Conservation (phyloP, 2,113 vertebrate species). For the Rhipidura dahli region DNA sequence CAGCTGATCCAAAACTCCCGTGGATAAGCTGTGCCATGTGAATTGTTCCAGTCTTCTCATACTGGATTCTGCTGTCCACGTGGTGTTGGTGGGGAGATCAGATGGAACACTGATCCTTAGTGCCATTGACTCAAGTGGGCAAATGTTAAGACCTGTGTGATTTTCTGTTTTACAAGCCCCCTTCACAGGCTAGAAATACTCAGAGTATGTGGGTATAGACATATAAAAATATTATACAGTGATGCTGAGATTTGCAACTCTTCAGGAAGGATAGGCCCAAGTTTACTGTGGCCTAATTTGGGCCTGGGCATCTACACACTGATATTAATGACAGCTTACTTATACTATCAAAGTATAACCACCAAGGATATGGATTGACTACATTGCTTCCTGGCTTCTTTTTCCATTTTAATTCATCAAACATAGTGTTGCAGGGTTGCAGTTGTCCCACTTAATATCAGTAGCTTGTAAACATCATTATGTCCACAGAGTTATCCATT, state of each 20-base stretch:
- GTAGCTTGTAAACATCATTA: background rate
- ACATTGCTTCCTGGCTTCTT: background rate
- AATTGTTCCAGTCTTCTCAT: background rate
- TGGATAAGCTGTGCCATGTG: background rate
- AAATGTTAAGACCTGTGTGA: background rate
- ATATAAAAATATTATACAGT: background rate
- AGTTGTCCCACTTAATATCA: background rate
- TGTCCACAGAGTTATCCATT: background rate
- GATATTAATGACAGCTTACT: background rate
- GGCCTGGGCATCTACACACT: background rate
- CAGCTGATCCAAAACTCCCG: background rate
- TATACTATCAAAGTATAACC: background rate
- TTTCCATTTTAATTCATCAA: constrained; percentile 11
- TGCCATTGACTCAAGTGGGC: background rate
- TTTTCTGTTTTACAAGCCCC: background rate
- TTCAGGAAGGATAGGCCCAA: background rate
- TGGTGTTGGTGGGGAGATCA: background rate
- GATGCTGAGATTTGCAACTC: background rate
- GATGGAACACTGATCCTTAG: background rate
- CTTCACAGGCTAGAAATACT: background rate
- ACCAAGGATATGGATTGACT: background rate
- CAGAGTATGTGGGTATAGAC: background rate
- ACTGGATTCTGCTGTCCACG: background rate
- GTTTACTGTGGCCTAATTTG: background rate
- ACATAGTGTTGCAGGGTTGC: background rate